Evolutionary conservation across 2,797 vertebrate species (phyloP), one percentile per base, ranked within the genome.

Genomic region (Heliangelus exortis): DNA sequence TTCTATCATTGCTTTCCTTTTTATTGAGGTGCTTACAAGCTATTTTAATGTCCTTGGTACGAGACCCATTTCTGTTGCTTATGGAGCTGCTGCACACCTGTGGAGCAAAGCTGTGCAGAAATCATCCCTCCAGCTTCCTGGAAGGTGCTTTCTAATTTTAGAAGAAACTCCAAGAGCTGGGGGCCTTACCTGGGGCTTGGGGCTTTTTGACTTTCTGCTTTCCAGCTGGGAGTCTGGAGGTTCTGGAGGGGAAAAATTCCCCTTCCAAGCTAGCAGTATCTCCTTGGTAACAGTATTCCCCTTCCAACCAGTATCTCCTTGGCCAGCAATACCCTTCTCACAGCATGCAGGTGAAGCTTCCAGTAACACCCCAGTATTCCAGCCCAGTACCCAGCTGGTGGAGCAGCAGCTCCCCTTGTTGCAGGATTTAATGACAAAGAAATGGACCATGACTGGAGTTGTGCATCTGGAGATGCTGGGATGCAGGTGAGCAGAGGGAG

Each of bases 401-500:
- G 13, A 65, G 29, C 23, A 12, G 26, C 8, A 7, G 17, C 2
- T 75, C 14, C 55, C 23, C 59, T 75, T 31, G 11, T n/a, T 86
- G 71, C 33, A 74, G 74, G 41, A 76, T 51, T 80, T 90, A 54
- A 71, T 51, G 69, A 39, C 6, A 1, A 63, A 0, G 25, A 63
- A 34, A 43, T 26, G 53, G 89, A 59, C 83, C 45, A 6, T 76
- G 85, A 84, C 82, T 0, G 0, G 57, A 72, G 58, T 15, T 36
- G 66, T 50, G 76, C 34, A 21, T 43, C 79, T 69, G 1, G 1
- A 72, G 92, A 79, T 69, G 74, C 2, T 76, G 84, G 58, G 89
- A 80, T 80, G 81, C 90, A 95, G 92, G 93, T 88, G 76, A 88
- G 84, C 94, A 79, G 78, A 92, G 93, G 0, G 0, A 95, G 92